Evolutionary conservation across 2,797 vertebrate genomes (phyloP), one percentile per base, ranked within the genome.

Genomic region (Falco peregrinus): DNA sequence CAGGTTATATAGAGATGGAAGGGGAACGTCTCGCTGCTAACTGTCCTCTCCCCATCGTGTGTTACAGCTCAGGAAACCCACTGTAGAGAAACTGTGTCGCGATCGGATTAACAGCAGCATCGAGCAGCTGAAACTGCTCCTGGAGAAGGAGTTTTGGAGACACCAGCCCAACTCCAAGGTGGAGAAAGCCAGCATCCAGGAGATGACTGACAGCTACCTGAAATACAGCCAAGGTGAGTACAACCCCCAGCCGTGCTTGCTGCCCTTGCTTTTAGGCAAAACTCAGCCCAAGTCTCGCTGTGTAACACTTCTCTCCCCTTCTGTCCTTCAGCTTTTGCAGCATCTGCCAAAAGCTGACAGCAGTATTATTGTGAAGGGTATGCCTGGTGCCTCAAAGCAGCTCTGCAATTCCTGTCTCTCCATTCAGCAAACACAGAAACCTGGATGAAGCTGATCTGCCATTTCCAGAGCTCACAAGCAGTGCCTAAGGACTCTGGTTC

Each of bases 121-220:
- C 11, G 95, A 97, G 75, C 97, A 98, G 96, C 98, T 98, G 91
- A 98, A 98, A 88, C 90, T 97, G 97, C 95, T 98, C 50, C 97
- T 98, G 97, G 95, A 97, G 95, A 96, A 97, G 95, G 98, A 98
- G 93, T 98, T 98, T 73, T 97, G 97, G 76, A 96, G 98, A 41
- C 97, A 98, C 41, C 96, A 96, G 69, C 98, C 98, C 16, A 97
- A 96, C 89, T 98, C 98, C 7, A 98, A 99, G 97, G 98, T 98
- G 73, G 98, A 98, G 96, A 98, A 98, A 96, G 98, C 98, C 0
- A 98, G 98, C 96, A 98, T 98, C 93, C 84, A 98, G 96, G 98
- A 99, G 96, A 99, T 98, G 98, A 98, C 98, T 0, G 98, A 98
- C 94, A 97, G 97, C 93, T 98, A 98, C 51, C 96, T 98, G 94